Conservation (phyloP, 2,113 vertebrate genomes). For the Caretta caretta region DNA sequence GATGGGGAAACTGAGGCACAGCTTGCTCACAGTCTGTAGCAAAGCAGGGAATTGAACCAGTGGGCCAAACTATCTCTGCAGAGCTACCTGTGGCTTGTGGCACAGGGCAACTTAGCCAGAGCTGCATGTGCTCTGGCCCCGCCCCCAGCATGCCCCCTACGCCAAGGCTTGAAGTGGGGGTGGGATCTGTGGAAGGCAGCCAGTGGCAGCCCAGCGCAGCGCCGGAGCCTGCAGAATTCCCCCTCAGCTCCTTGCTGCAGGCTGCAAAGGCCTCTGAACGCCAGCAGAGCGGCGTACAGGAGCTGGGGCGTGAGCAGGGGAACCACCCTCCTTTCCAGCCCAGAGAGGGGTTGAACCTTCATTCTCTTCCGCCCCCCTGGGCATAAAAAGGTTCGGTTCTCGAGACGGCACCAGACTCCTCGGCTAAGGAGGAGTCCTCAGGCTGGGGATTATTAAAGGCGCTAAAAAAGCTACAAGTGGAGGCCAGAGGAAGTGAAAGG, state of each 20-base stretch:
- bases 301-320: background rate
- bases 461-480: background rate
- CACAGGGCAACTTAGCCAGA: background rate
- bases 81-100: background rate
- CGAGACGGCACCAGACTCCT: background rate
- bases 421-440: background rate
- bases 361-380: background rate
- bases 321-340: too few species aligned
- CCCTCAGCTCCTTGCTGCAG: too few species aligned
- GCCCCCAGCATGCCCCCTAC: background rate
- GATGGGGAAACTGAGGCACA: background rate
- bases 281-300: too few species aligned
- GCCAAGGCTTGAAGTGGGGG: background rate
- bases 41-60: background rate
- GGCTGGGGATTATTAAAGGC: background rate
- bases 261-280: too few species aligned
- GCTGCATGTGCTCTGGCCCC: background rate
- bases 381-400: background rate
- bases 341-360: background rate
- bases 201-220: background rate
- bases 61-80: background rate
- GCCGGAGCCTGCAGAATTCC: background rate
- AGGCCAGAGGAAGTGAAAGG: background rate
- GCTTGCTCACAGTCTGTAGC: background rate
- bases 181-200: background rate